Evolutionary conservation across 2,888 invertebrate species (phyloP), one percentile per base, ranked within the genome.

Genomic region (Agriotes lineatus): DNA sequence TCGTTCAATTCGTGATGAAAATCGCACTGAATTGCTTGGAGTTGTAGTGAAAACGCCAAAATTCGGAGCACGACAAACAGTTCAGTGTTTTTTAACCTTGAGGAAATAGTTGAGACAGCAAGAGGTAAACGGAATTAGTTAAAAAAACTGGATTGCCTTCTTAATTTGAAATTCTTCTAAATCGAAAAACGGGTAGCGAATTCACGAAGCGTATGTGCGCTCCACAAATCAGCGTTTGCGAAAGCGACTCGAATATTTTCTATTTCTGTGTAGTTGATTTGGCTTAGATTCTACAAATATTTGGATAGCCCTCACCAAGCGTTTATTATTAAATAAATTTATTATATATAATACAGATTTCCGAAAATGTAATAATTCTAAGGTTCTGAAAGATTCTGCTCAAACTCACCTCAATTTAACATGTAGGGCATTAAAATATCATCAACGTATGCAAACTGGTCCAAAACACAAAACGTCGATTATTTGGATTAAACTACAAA

Each of bases 61-160:
- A 25, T 25, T 25, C n/a, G 14, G 4, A 42, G 7, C 42, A 14
- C 42, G 6, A 3, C 14, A 16, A 18, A 7, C 7, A 42, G 16
- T 42, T 42, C 42, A 7, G 7, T 18, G 16, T 39, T 3, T 42
- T 18, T 42, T 42, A 42, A 18, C 42, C 42, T 42, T 42, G 42
- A 1, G 16, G 25, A 25, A 25, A 25, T 7, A 25, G 25, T 25
- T n/a, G 7, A 25, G 25, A 25, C 25, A 25, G 25, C 3, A 7
- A 25, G 25, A 25, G 25, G 25, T 25, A 42, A 16, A 18, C 2
- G 12, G 42, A 42, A 42, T 18, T 42, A 42, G 16, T 39, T 14
- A 42, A 35, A 61, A n/a, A 62, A 62, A 62, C 39, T 52, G 37
- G 61, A 62, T 54, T 39, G 22, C 61, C 61, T 62, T 61, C 33